These are phyloP conservation scores for Diplodus sargus DNA, from an alignment of 2,797 vertebrate genomes.

Conservation along the genomic window DNA sequence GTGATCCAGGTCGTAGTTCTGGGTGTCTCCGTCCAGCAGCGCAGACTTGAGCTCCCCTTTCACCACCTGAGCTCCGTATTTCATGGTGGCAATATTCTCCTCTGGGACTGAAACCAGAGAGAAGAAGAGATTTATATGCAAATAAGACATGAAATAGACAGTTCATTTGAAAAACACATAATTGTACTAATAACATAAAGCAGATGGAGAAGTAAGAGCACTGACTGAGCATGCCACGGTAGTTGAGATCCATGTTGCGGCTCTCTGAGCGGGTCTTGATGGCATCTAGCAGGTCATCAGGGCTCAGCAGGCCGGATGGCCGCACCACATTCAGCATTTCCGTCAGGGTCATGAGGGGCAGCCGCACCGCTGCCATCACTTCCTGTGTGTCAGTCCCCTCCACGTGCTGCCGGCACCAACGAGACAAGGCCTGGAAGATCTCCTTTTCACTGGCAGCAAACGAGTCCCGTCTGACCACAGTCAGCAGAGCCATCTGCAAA, in stretches of 20 bases:
- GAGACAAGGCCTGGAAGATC: constrained; percentile 95
- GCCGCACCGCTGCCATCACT: constrained; percentile 94
- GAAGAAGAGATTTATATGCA: not conserved
- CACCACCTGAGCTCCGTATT: constrained; percentile 95
- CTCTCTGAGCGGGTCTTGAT: constrained; percentile 98
- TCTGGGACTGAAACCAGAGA: constrained; percentile 88
- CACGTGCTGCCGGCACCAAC: constrained; percentile 93
- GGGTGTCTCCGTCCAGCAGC: constrained; percentile 96
- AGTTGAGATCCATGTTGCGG: constrained; percentile 99
- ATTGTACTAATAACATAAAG: too few species aligned
- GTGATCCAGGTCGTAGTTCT: constrained; percentile 98
- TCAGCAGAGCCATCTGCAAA: constrained; percentile 90
- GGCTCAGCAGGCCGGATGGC: constrained; percentile 92
- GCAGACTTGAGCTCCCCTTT: constrained; percentile 98
- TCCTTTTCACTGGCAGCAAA: constrained; percentile 96
- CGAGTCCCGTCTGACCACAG: constrained; percentile 92
- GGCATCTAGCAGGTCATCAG: constrained; percentile 96
- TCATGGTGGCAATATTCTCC: constrained; percentile 99
- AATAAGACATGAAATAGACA: not conserved
- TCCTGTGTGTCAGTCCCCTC: constrained; percentile 87
- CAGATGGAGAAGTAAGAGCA: constrained; percentile 1
- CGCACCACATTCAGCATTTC: constrained; percentile 97
- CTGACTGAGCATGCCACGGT: constrained; percentile 97
- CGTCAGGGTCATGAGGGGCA: constrained; percentile 96
- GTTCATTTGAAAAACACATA: not conserved